phyloP scores from a whole-genome alignment of 2,888 invertebrate genomes.

The Lasioglossum lativentre region DNA sequence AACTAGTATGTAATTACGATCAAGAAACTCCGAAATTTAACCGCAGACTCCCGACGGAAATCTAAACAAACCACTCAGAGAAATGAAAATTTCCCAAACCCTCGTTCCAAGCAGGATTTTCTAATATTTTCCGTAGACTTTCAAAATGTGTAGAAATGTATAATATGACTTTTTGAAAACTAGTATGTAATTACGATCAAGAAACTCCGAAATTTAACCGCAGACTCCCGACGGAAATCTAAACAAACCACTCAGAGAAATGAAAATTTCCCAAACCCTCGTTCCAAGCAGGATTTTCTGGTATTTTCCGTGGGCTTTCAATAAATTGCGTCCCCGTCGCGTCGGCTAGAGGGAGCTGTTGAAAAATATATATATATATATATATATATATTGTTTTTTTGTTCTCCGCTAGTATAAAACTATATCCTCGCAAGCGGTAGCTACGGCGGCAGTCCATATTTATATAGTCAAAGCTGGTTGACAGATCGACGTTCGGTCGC shows the following conservation, averaged over 20 bases:
- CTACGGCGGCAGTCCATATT: conserved; percentile 48
- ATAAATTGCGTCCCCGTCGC: background rate
- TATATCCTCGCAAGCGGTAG: background rate
- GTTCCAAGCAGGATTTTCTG: background rate
- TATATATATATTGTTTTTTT: conserved; percentile 14
- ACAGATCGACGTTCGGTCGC: conserved; percentile 84
- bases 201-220: background rate
- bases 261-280: background rate
- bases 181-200: background rate
- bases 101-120: background rate
- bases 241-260: conserved; percentile 12
- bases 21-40: background rate
- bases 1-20: background rate
- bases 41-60: background rate
- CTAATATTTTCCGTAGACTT: background rate
- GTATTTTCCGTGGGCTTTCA: background rate
- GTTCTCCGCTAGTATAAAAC: conserved; percentile 23
- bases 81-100: background rate
- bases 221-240: background rate
- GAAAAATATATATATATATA: background rate
- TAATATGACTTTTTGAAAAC: background rate
- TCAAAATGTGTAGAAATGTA: background rate
- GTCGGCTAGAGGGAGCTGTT: background rate
- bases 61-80: conserved; percentile 10
- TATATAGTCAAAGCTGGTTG: conserved; percentile 74